Evolutionary conservation across 2,797 vertebrate species (phyloP).

Genomic region (Hypotaenidia okinawae): DNA sequence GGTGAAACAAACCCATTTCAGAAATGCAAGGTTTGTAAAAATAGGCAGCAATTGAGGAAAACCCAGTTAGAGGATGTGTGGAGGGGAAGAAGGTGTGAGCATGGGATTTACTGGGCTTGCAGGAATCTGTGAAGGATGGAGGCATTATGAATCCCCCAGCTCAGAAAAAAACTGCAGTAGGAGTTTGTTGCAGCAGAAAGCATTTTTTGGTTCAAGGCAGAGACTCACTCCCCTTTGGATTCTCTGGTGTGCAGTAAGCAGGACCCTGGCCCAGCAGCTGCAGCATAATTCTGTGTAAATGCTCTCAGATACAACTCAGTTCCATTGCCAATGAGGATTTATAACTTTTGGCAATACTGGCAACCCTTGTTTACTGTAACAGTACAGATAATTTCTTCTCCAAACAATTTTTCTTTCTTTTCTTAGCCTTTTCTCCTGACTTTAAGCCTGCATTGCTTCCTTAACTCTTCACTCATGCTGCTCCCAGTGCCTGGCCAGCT

Average conservation of each 20-base stretch:
- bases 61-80: not conserved
- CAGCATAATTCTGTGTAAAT: not conserved
- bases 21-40: not conserved
- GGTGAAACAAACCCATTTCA: not conserved
- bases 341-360: not conserved
- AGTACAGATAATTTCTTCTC: not conserved
- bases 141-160: not conserved
- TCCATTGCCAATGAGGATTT: not conserved
- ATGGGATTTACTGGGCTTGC: not conserved
- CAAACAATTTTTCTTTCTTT: not conserved
- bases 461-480: not conserved
- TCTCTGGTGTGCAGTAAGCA: not conserved
- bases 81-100: not conserved
- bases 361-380: not conserved
- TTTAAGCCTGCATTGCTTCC: not conserved
- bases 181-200: not conserved
- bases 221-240: accelerated
- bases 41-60: not conserved
- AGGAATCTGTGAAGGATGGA: not conserved
- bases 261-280: not conserved
- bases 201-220: not conserved
- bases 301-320: not conserved
- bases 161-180: not conserved
- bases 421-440: not conserved
- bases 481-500: not conserved